Conservation (phyloP, 2,113 vertebrate genomes). For the Calyptommatus sinebrachiatus region DNA sequence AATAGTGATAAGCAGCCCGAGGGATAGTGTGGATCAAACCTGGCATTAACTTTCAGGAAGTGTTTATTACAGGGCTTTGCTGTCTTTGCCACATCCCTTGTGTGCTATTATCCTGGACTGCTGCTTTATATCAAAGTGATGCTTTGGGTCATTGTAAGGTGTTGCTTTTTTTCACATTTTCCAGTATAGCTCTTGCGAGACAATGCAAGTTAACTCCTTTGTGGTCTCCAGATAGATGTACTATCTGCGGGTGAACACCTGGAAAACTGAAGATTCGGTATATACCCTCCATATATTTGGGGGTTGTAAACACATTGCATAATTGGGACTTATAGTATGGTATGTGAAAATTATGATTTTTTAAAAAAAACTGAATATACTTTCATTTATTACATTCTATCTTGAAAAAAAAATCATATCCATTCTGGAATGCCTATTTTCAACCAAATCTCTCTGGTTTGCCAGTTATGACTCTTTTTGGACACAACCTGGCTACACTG, state of each 20-base stretch:
- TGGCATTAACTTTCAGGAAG: constrained; percentile 33
- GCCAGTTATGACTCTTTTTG: too few relatives aligned
- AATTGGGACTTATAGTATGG: not conserved
- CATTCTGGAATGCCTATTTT: too few relatives aligned
- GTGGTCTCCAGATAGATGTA: constrained; percentile 27
- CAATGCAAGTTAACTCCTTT: constrained; percentile 35
- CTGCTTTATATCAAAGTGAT: constrained; percentile 48
- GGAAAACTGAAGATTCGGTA: constrained; percentile 34
- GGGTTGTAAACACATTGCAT: constrained; percentile 3
- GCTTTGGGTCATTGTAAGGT: constrained; percentile 54
- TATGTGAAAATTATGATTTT: constrained; percentile 4
- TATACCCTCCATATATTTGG: constrained; percentile 14
- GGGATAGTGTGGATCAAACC: constrained; percentile 52
- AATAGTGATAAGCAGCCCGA: constrained; percentile 51
- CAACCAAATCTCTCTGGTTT: too few relatives aligned
- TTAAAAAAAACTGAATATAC: not conserved
- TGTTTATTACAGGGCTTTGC: constrained; percentile 40
- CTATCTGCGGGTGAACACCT: constrained; percentile 47
- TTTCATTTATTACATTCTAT: too few relatives aligned
- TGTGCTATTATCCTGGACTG: constrained; percentile 34
- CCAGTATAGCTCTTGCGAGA: constrained; percentile 41
- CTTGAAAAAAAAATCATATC: too few relatives aligned
- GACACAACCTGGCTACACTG: too few relatives aligned
- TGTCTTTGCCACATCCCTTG: constrained; percentile 42
- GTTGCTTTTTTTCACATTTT: constrained; percentile 35